Evolutionary conservation across 2,797 vertebrate genomes (phyloP).

Genomic region (Distichodus sexfasciatus): DNA sequence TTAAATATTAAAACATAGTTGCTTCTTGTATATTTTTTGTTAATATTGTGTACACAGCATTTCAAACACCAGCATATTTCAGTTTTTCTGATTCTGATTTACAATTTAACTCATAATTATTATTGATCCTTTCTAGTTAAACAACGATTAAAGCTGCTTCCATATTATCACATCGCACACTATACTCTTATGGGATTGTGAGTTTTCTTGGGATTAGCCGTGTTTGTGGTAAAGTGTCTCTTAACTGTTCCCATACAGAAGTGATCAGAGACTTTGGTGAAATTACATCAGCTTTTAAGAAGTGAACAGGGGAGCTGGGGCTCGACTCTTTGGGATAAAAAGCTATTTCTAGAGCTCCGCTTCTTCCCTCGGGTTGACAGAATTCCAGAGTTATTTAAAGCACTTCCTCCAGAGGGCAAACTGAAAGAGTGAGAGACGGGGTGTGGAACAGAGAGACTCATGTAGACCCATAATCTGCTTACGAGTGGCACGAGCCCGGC

Average conservation of each 20-base stretch:
- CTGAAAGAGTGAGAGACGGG: conserved; percentile 18
- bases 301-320: neutral
- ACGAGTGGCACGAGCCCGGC: conserved; percentile 26
- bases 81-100: no score
- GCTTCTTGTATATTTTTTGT: no score
- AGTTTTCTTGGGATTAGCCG: no score
- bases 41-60: no score
- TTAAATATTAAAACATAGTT: no score
- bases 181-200: no score
- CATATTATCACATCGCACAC: no score
- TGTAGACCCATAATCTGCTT: conserved; percentile 35
- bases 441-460: conserved; percentile 32
- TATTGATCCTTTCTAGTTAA: no score
- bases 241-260: neutral
- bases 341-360: neutral
- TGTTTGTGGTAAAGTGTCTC: no score
- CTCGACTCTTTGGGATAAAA: conserved; percentile 4
- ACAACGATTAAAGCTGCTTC: no score
- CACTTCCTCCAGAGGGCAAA: conserved; percentile 11
- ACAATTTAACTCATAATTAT: no score
- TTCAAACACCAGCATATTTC: no score
- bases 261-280: neutral
- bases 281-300: neutral
- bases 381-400: conserved; percentile 35
- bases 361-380: conserved; percentile 20